These are phyloP conservation scores for Nomada ferruginata DNA, from an alignment of 2,888 invertebrate species.

Conservation along the genomic window DNA sequence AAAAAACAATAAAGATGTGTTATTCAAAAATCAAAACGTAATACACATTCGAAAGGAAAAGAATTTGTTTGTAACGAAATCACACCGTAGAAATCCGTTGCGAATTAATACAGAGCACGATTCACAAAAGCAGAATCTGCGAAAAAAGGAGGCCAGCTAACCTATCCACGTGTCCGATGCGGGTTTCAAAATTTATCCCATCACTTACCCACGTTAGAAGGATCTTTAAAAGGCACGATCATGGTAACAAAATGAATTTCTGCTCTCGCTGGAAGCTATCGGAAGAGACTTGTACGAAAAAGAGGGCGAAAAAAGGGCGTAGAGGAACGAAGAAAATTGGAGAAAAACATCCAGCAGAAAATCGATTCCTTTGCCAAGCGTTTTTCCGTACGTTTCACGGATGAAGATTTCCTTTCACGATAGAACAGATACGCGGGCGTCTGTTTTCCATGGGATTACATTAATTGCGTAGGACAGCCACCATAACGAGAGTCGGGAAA, in stretches of 20 bases:
- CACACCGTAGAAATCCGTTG: background rate
- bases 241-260: conserved; percentile 23
- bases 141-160: background rate
- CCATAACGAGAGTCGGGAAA: conserved; percentile 42
- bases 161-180: conserved; percentile 1
- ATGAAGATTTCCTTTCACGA: conserved; percentile 35
- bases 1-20: too few species aligned
- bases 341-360: conserved; percentile 7
- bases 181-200: conserved; percentile 6
- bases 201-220: background rate
- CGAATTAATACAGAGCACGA: background rate
- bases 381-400: conserved; percentile 30
- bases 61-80: too few species aligned
- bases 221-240: background rate
- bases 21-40: too few species aligned
- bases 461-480: conserved; percentile 56
- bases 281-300: background rate
- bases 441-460: conserved; percentile 37
- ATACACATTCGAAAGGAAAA: too few species aligned
- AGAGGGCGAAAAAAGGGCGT: background rate
- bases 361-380: conserved; percentile 35
- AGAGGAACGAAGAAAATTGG: background rate
- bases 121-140: background rate
- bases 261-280: background rate
- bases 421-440: conserved; percentile 14